Evolutionary conservation across 1,140 invertebrate species (phyloP).

Genomic region (Ditylenchus dipsaci): DNA sequence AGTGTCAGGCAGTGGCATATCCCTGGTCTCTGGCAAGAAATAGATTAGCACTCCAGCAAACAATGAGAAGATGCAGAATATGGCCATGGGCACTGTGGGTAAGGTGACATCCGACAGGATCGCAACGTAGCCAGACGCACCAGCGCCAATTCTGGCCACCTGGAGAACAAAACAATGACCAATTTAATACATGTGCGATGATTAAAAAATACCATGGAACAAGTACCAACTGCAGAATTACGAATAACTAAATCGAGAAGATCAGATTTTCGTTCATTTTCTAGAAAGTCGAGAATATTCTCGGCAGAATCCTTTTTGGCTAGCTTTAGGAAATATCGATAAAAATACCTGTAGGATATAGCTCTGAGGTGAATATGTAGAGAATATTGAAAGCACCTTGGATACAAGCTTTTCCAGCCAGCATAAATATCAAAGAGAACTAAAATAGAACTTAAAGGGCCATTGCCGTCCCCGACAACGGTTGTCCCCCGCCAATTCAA

Average conservation of each 20-base stretch:
- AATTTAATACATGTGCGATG: no score
- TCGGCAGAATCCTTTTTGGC: no score
- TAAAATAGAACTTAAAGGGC: neutral
- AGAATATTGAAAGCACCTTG: constrained; percentile 58
- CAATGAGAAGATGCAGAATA: constrained; percentile 47
- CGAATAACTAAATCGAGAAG: constrained; percentile 31
- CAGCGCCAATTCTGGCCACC: constrained; percentile 49
- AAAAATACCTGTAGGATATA: constrained; percentile 47
- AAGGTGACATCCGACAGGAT: constrained; percentile 44
- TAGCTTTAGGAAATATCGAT: no score
- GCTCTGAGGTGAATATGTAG: constrained; percentile 57
- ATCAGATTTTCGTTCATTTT: no score
- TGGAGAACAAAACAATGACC: neutral
- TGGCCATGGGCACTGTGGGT: constrained; percentile 51
- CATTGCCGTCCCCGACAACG: no score
- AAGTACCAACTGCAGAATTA: constrained; percentile 47
- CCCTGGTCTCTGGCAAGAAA: constrained; percentile 44
- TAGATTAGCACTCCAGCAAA: constrained; percentile 45
- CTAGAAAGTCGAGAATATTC: no score
- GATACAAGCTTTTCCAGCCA: constrained; percentile 54
- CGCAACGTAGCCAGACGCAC: constrained; percentile 48
- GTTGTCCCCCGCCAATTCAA: no score
- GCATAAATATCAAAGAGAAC: constrained; percentile 52
- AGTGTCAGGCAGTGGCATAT: constrained; percentile 43
- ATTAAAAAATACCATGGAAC: constrained; percentile 39